Conservation (phyloP, 2,113 vertebrate species). For the Varanus salvator region DNA sequence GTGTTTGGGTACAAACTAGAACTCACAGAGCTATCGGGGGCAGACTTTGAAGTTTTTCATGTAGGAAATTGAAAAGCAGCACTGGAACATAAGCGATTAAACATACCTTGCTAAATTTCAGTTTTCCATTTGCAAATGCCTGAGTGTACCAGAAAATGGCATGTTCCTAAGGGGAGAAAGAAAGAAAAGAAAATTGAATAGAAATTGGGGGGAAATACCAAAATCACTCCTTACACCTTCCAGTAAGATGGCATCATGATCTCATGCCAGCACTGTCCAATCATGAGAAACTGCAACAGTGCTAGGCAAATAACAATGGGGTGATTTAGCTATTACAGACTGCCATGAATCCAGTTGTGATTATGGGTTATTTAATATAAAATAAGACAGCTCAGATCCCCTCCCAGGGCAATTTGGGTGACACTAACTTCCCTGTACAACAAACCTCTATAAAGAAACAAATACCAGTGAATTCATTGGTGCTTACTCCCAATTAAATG, state of each 20-base stretch:
- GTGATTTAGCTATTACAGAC: background rate
- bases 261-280: background rate
- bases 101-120: constrained; percentile 5
- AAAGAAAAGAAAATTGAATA: background rate
- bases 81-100: background rate
- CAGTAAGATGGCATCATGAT: background rate
- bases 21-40: background rate
- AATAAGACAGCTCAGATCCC: background rate
- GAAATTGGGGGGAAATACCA: background rate
- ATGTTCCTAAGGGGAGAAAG: background rate
- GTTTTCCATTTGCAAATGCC: background rate
- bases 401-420: background rate
- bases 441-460: background rate
- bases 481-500: background rate
- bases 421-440: background rate
- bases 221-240: background rate
- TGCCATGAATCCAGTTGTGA: background rate
- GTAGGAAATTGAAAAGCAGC: background rate
- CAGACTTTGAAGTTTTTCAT: background rate
- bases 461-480: too few relatives aligned
- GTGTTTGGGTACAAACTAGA: background rate
- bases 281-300: background rate
- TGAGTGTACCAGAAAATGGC: background rate
- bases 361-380: background rate
- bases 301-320: background rate